Evolutionary conservation across 2,888 invertebrate species (phyloP).

Genomic region (Ptychoptera albimana): DNA sequence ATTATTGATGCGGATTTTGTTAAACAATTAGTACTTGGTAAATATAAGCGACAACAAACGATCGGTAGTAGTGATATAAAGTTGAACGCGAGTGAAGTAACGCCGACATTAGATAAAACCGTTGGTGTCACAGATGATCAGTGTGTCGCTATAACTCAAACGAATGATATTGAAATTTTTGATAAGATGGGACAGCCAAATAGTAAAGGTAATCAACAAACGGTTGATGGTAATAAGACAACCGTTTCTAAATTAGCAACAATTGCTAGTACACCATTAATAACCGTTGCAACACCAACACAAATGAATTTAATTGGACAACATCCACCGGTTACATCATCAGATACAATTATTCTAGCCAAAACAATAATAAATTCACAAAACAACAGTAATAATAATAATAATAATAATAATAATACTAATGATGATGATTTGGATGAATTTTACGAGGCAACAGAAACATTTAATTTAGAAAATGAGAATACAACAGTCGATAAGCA

Average conservation of each 20-base stretch:
- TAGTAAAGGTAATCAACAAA: no score
- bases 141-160: no score
- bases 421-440: constrained; percentile 1
- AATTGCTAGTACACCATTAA: no score
- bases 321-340: not conserved
- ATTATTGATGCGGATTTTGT: constrained; percentile 3
- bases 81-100: not conserved
- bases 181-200: no score
- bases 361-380: not conserved
- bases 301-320: not conserved
- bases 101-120: not conserved
- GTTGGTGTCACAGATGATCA: not conserved
- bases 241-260: no score
- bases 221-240: no score
- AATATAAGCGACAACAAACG: not conserved
- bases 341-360: not conserved
- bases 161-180: no score
- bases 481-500: no score
- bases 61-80: not conserved
- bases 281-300: no score
- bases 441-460: constrained; percentile 2
- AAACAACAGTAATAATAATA: not conserved
- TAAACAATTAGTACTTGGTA: not conserved
- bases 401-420: constrained; percentile 1
- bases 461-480: no score